Percentiles rank a stretch among this genome's conserved stretches.
Evolutionary conservation across 1,140 invertebrate genomes (phyloP).

Genomic region (Listronotus oregonensis): DNA sequence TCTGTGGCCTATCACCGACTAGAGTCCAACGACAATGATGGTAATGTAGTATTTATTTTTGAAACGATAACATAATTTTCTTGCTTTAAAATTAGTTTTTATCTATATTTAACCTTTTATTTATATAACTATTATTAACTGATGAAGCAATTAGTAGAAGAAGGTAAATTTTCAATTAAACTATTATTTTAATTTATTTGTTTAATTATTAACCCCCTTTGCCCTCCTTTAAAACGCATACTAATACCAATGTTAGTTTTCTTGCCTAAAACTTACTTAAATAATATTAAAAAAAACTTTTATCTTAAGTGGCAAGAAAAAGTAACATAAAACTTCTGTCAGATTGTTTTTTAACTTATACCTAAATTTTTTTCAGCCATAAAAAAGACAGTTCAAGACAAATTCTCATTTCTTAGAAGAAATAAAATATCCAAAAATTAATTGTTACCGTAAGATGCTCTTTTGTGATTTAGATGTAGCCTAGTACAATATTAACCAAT

Average conservation of each 20-base stretch:
- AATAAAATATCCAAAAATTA: slow-evolving; percentile 22
- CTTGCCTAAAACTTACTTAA: background rate
- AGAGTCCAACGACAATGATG: slow-evolving; percentile 18
- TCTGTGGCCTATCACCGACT: slow-evolving; percentile 20
- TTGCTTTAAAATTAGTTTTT: slow-evolving; percentile 1
- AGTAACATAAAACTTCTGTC: slow-evolving; percentile 10
- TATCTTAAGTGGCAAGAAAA: slow-evolving; percentile 1
- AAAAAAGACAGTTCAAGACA: slow-evolving; percentile 18
- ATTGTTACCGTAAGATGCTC: slow-evolving; percentile 12
- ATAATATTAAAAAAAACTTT: too few relatives aligned
- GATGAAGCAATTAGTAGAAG: slow-evolving; percentile 38
- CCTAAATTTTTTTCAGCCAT: slow-evolving; percentile 14
- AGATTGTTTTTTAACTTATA: slow-evolving; percentile 20
- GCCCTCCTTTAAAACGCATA: background rate
- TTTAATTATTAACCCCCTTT: background rate
- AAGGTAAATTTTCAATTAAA: slow-evolving; percentile 23
- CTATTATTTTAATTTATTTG: background rate
- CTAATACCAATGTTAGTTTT: slow-evolving; percentile 3
- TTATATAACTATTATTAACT: slow-evolving; percentile 15
- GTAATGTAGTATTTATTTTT: slow-evolving; percentile 21
- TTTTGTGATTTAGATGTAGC: slow-evolving; percentile 1
- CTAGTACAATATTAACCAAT: background rate
- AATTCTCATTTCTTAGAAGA: slow-evolving; percentile 21
- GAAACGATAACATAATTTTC: background rate
- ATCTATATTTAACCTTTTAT: background rate